These are phyloP conservation scores for Octodon degus DNA, from an alignment of 2,113 vertebrate species.

Conservation along the genomic window DNA sequence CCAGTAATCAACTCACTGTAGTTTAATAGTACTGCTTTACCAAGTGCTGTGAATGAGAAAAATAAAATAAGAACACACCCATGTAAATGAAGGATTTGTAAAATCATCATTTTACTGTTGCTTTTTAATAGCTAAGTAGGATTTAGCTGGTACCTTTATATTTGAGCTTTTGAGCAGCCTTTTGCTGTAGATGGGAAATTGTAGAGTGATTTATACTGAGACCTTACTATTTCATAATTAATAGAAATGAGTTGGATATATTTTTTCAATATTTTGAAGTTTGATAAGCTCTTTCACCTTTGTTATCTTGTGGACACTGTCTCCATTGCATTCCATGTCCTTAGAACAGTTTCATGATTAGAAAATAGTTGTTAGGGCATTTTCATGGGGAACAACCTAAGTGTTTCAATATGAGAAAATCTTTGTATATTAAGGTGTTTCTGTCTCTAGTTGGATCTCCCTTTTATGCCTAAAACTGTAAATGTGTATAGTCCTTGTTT, in stretches of 20 bases:
- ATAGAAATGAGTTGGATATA: neutral
- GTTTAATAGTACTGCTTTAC: neutral
- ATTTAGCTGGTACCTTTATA: neutral
- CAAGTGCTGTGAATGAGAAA: neutral
- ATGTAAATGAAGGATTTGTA: neutral
- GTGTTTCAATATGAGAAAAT: neutral
- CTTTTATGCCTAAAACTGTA: neutral
- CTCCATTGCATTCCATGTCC: neutral
- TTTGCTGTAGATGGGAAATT: neutral
- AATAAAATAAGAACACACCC: neutral
- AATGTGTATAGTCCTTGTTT: neutral
- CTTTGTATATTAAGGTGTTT: conserved; percentile 6
- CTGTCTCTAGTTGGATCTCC: neutral
- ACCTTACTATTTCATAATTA: neutral
- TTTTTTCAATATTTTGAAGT: neutral
- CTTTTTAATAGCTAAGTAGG: neutral
- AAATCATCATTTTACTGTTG: neutral
- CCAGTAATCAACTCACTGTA: neutral
- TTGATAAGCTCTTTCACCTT: neutral
- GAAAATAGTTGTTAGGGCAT: neutral
- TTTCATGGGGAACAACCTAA: neutral
- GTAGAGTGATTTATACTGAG: neutral
- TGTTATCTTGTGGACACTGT: neutral
- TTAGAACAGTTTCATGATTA: neutral
- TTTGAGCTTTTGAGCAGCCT: neutral